A percentile compares a stretch with the other conserved stretches of the same genome.
Conservation (phyloP, 1,140 invertebrate genomes). For the Drosophila melanica region DNA sequence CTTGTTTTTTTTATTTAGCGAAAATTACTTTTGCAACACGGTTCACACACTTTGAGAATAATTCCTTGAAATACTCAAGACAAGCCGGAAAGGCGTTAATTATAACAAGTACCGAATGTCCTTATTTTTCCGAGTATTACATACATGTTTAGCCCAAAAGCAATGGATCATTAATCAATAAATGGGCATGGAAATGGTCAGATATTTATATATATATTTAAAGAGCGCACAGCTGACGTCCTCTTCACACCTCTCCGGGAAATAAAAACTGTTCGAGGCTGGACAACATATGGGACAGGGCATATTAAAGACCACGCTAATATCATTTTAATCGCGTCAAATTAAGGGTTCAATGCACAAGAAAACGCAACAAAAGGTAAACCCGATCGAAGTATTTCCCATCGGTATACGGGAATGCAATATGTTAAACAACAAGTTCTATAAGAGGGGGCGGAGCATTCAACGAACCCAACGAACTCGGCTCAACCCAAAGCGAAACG, state of each 20-base stretch:
- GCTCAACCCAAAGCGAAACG: slow-evolving; percentile 3
- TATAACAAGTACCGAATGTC: slow-evolving; percentile 47
- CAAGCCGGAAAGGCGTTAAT: slow-evolving; percentile 73
- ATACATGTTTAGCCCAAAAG: slow-evolving; percentile 26
- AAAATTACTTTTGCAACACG: background rate
- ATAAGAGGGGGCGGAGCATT: slow-evolving; percentile 1
- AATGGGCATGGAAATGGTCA: slow-evolving; percentile 45
- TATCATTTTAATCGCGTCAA: slow-evolving; percentile 81
- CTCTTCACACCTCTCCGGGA: slow-evolving; percentile 73
- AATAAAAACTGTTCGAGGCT: slow-evolving; percentile 13
- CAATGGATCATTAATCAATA: slow-evolving; percentile 80
- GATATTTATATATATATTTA: slow-evolving; percentile 21
- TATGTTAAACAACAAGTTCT: slow-evolving; percentile 46
- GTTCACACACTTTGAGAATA: background rate
- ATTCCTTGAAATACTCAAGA: background rate
- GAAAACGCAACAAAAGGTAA: slow-evolving; percentile 9
- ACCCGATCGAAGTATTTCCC: slow-evolving; percentile 38
- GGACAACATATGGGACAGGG: slow-evolving; percentile 59
- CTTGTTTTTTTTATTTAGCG: background rate
- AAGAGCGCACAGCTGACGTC: slow-evolving; percentile 62
- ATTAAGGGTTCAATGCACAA: slow-evolving; percentile 76
- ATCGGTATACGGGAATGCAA: slow-evolving; percentile 30
- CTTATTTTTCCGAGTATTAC: background rate
- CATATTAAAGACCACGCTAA: slow-evolving; percentile 46
- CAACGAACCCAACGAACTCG: background rate